A percentile compares a stretch with the other conserved stretches of the same genome.
Evolutionary conservation across 1,140 invertebrate genomes (phyloP).

Genomic region (Belonocnema kinseyi): DNA sequence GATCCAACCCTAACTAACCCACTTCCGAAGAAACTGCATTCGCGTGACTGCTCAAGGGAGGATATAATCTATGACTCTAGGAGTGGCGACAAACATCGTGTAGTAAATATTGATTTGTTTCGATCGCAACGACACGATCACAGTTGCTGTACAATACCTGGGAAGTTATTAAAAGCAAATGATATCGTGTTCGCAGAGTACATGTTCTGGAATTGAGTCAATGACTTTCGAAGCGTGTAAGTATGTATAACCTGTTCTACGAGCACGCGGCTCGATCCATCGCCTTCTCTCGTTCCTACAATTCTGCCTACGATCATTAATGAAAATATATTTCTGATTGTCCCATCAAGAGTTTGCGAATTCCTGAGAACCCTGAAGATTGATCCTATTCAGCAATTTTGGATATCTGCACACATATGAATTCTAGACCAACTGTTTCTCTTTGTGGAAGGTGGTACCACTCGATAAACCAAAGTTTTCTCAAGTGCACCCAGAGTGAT

Average conservation of each 20-base stretch:
- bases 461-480: conserved; percentile 35
- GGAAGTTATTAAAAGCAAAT: conserved; percentile 59
- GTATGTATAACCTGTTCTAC: conserved; percentile 60
- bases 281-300: conserved; percentile 55
- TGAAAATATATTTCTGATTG: conserved; percentile 46
- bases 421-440: background rate
- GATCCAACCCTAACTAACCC: conserved; percentile 36
- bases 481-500: background rate
- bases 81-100: conserved; percentile 5
- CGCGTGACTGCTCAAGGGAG: conserved; percentile 23
- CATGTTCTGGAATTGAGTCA: conserved; percentile 64
- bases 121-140: conserved; percentile 6
- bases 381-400: background rate
- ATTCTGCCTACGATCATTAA: conserved; percentile 55
- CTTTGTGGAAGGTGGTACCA: conserved; percentile 29
- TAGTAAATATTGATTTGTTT: conserved; percentile 11
- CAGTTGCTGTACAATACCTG: conserved; percentile 39
- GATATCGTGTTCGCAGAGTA: conserved; percentile 50
- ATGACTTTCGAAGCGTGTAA: conserved; percentile 63
- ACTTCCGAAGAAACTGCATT: conserved; percentile 37
- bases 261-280: conserved; percentile 49
- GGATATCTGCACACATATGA: background rate
- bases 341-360: background rate
- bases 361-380: background rate
- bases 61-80: conserved; percentile 1